These are phyloP conservation scores for Varanus salvator DNA, from an alignment of 2,113 vertebrate species.

Conservation along the genomic window DNA sequence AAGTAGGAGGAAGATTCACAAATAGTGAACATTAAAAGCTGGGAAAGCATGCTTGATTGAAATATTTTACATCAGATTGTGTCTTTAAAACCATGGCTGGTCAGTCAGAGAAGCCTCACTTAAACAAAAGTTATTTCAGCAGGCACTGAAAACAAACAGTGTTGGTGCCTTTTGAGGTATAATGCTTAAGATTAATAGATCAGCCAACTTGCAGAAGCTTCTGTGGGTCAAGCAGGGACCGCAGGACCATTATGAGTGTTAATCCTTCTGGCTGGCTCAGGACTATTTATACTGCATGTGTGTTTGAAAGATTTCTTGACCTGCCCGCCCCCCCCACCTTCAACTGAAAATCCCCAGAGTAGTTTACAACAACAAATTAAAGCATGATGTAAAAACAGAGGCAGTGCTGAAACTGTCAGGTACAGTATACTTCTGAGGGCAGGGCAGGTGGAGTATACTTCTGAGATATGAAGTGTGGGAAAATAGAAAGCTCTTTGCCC, in stretches of 20 bases:
- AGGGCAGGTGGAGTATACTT: too few species aligned
- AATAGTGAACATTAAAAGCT: too few species aligned
- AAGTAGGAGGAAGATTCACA: too few species aligned
- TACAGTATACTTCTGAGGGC: too few species aligned
- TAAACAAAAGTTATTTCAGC: too few species aligned
- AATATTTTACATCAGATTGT: too few species aligned
- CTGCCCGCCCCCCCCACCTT: neutral
- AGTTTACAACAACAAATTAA: neutral
- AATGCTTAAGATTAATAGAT: neutral
- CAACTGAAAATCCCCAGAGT: neutral
- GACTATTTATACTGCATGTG: neutral
- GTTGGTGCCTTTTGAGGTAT: too few species aligned
- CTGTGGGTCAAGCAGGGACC: neutral
- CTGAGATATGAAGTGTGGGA: too few species aligned
- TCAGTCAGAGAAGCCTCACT: too few species aligned
- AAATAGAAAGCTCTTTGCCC: neutral
- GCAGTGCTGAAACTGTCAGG: neutral
- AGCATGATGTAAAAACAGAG: neutral
- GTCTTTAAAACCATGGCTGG: too few species aligned
- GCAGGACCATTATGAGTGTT: neutral
- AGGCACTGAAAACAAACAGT: neutral
- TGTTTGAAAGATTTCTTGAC: neutral
- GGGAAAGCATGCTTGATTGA: too few species aligned
- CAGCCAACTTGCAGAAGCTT: too few species aligned
- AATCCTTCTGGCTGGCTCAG: neutral